A percentile compares a stretch with the other conserved stretches of the same genome.
These are phyloP conservation scores for Drosophila longiperda DNA, from an alignment of 2,888 invertebrate species.

Conservation along the genomic window DNA sequence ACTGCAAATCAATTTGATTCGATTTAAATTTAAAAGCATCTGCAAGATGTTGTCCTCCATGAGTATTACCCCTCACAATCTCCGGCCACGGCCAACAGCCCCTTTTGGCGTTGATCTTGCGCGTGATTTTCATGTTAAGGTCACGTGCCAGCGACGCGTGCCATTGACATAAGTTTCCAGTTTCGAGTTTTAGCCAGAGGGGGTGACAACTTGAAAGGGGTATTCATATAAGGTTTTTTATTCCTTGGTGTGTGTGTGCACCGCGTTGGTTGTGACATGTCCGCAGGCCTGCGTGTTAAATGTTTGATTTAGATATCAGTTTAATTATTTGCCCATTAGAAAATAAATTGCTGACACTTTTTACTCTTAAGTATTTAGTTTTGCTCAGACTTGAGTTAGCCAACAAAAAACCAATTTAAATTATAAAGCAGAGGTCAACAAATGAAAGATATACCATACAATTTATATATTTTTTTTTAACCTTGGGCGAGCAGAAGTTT, in stretches of 20 bases:
- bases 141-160: conserved; percentile 77
- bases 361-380: neutral
- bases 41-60: conserved; percentile 54
- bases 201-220: conserved; percentile 47
- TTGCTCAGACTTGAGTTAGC: neutral
- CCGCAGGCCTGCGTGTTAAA: conserved; percentile 64
- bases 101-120: conserved; percentile 62
- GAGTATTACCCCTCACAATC: conserved; percentile 5
- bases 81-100: conserved; percentile 1
- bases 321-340: conserved; percentile 61
- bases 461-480: neutral
- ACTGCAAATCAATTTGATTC: conserved; percentile 84
- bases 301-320: conserved; percentile 76
- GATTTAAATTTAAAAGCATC: conserved; percentile 84
- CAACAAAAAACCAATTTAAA: neutral
- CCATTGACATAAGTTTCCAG: conserved; percentile 77
- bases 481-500: conserved; percentile 29
- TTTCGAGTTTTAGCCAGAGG: conserved; percentile 51
- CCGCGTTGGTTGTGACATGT: conserved; percentile 58
- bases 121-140: conserved; percentile 78
- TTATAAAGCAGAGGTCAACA: neutral
- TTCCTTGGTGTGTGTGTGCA: neutral
- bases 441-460: neutral
- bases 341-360: neutral
- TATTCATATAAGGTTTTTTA: conserved; percentile 14